Evolutionary conservation across 2,797 vertebrate species (phyloP), one percentile per base, ranked within the genome.

Genomic region (Hippoglossus hippoglossus): DNA sequence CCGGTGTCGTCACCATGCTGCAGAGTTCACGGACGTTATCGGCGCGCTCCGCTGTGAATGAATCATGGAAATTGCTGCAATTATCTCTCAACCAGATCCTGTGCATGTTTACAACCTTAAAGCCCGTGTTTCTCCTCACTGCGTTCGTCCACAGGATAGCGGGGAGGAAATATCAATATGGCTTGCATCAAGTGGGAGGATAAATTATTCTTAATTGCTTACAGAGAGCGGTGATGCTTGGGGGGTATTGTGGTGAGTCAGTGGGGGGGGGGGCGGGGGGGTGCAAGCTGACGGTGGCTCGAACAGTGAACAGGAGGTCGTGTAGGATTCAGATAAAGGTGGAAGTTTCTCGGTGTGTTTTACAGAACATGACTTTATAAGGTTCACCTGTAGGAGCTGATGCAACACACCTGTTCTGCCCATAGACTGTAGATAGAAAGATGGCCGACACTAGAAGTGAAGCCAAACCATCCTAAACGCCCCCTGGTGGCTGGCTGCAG

Each of bases 121-220:
- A 79, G 74, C 67, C 72, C 28, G 15, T 82, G 83, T 86, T 9
- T 79, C 73, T 79, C 75, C 75, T 87, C 73, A 25, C 53, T 63
- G 59, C 67, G 60, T 57, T 74, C 84, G 62, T 67, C 65, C 84
- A 78, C 67, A 77, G 61, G 79, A 65, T 67, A 75, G 47, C 18
- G 58, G 6, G 6, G 80, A 81, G 84, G 90, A 89, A 88, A 86
- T 81, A 81, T 84, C 85, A 89, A 76, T 84, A 77, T 88, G 89
- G 87, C 80, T 87, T 77, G 73, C 81, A 90, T 92, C 87, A 91
- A 84, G 79, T 76, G 59, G 16, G 61, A 79, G 81, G 80, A 84
- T 86, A 81, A 89, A 90, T 90, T 85, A 84, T 88, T 92, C 56
- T 69, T 92, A 92, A 92, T 93, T 86, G 83, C 71, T 91, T 79